These are phyloP conservation scores for Masticophis lateralis DNA, from an alignment of 2,797 vertebrate genomes.

Conservation along the genomic window DNA sequence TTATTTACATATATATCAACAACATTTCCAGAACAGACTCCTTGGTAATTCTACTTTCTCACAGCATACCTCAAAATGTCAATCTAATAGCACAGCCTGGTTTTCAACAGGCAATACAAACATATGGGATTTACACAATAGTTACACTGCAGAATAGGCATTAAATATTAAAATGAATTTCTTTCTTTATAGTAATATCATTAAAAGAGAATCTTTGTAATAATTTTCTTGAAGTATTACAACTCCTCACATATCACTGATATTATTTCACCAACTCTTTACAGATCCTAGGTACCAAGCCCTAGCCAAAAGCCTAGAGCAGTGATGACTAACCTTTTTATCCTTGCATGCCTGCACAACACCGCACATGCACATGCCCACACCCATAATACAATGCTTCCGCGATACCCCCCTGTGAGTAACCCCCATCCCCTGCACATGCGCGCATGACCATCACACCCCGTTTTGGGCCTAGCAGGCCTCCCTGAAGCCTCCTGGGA, in stretches of 20 bases:
- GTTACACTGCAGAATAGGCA: neutral
- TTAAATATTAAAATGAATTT: conserved; percentile 23
- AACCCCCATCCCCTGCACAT: too few relatives aligned
- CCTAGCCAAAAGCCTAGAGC: neutral
- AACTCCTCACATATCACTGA: too few relatives aligned
- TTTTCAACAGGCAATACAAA: conserved; percentile 4
- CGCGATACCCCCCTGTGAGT: too few relatives aligned
- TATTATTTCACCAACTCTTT: neutral
- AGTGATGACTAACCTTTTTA: too few relatives aligned
- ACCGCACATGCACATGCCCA: too few relatives aligned
- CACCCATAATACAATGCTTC: too few relatives aligned
- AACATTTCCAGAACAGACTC: neutral
- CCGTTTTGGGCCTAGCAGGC: too few relatives aligned
- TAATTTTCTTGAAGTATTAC: neutral
- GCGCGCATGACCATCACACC: too few relatives aligned
- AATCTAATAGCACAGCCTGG: neutral
- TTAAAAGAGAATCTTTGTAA: neutral
- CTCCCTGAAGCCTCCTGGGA: too few relatives aligned
- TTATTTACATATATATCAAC: neutral
- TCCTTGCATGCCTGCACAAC: too few relatives aligned
- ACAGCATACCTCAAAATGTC: neutral
- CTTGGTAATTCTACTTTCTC: neutral
- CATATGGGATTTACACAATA: neutral
- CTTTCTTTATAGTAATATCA: neutral
- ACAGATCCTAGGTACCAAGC: neutral